Evolutionary conservation across 1,140 invertebrate genomes (phyloP).

Genomic region (Ips nitidus): DNA sequence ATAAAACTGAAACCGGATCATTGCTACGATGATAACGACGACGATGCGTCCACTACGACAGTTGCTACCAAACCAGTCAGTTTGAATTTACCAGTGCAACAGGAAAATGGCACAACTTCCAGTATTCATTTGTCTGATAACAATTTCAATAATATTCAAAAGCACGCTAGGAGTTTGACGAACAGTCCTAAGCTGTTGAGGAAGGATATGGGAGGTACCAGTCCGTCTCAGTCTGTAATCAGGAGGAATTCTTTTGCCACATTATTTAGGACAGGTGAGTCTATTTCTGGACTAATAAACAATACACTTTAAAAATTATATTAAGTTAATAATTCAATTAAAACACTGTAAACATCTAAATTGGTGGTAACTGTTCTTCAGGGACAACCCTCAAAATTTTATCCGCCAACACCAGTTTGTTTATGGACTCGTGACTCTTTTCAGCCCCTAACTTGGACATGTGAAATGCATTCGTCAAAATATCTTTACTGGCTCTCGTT

Average conservation of each 20-base stretch:
- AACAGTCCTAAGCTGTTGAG: constrained; percentile 48
- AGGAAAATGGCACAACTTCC: constrained; percentile 32
- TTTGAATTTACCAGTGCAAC: constrained; percentile 18
- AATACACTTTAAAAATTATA: no score
- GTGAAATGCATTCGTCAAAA: constrained; percentile 55
- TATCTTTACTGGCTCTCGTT: constrained; percentile 53
- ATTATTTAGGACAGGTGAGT: constrained; percentile 59
- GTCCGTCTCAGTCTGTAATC: constrained; percentile 64
- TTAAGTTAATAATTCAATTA: no score
- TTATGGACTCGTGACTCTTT: constrained; percentile 51
- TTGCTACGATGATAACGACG: constrained; percentile 59
- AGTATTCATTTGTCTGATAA: neutral
- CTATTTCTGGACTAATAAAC: neutral
- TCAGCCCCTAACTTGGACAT: constrained; percentile 42
- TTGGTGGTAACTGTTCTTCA: constrained; percentile 47
- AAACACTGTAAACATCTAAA: neutral
- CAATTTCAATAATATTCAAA: constrained; percentile 11
- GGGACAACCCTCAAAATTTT: constrained; percentile 52
- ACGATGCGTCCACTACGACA: constrained; percentile 47
- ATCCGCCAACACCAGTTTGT: constrained; percentile 53
- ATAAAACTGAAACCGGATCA: constrained; percentile 67
- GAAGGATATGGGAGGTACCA: constrained; percentile 55
- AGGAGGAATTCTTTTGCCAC: constrained; percentile 79
- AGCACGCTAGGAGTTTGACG: constrained; percentile 45
- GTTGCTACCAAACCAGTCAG: constrained; percentile 8